Conservation (phyloP, 2,797 vertebrate species). For the Bovichtus diacanthus region DNA sequence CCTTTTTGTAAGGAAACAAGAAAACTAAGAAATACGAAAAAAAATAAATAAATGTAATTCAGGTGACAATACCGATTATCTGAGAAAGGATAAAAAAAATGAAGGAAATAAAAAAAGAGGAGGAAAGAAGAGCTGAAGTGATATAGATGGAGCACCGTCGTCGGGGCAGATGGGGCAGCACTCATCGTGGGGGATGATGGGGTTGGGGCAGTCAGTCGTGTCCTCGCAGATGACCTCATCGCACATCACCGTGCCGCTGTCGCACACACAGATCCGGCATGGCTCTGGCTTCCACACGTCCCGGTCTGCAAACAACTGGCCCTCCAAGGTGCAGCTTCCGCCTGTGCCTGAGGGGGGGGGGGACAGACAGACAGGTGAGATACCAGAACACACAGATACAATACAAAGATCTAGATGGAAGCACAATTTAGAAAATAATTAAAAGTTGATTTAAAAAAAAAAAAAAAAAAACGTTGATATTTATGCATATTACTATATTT, state of each 20-base stretch:
- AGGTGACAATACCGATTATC: background rate
- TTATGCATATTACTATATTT: too few species aligned
- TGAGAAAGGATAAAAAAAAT: background rate
- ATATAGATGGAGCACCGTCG: constrained; percentile 65
- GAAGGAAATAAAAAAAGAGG: background rate
- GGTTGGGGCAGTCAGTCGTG: constrained; percentile 87
- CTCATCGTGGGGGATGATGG: constrained; percentile 88
- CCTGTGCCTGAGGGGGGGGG: constrained; percentile 68
- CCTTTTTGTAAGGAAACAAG: background rate
- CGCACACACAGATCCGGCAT: constrained; percentile 95
- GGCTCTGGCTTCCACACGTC: constrained; percentile 94
- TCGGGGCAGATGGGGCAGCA: constrained; percentile 94
- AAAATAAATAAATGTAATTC: background rate
- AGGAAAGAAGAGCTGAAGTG: background rate
- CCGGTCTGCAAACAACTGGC: constrained; percentile 88
- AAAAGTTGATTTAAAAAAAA: background rate
- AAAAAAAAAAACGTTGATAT: too few species aligned
- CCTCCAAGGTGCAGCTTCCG: constrained; percentile 87
- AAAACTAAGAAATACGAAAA: background rate
- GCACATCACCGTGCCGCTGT: constrained; percentile 91
- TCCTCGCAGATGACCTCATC: constrained; percentile 92
- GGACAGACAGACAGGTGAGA: constrained; percentile 55
- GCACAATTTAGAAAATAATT: background rate
- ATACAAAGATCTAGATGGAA: background rate
- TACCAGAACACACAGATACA: background rate